Base-by-base conservation (phyloP, 1,140 invertebrate species). In the Steinernema feltiae region DNA sequence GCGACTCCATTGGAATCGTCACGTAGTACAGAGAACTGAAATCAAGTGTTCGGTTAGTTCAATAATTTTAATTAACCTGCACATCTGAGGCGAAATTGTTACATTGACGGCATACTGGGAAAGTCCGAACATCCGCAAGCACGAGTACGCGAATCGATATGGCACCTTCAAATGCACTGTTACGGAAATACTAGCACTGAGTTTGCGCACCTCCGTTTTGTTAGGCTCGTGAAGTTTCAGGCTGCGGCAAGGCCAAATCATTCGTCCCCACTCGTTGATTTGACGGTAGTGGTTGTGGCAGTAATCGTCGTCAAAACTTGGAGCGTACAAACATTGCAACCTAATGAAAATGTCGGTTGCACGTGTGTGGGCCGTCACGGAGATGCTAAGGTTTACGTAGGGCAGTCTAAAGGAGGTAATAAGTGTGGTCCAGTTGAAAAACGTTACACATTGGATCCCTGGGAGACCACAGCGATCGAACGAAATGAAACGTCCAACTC, bases 91-190 rank as follows among this genome's bases (percentile, higher is more conserved):
- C 30, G 76, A 48, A 0, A 83, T 17, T 12, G 81, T 80, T 15
- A 85, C 76, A 73, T 84, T 82, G 27, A 83, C 48, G 24, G 27
- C 30, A 71, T 85, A 85, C 48, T 81, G 78, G 15, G 83, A 85
- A 1, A 77, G 41, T 30, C 81, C 70, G 27, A 78, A 85, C 31
- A 85, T 46, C 21, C 78, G 79, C 46, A 86, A 85, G 69, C 84
- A 85, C 0, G 53, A 32, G 71, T 81, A 79, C 15, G 78, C 81
- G 71, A 79, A 72, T 27, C 17, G 72, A 32, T 78, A 48, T 32
- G 78, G 76, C 32, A 83, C 35, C 53, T 80, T 30, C 31, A 81
- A 17, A 21, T 48, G 48, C 48, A 32, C 17, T 75, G 7, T 7
- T 41, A 7, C 17, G 3, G 70, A 53, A 30, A 15, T 29, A 0